These are phyloP conservation scores for Yponomeuta cagnagella DNA, from an alignment of 2,888 invertebrate genomes.

Conservation along the genomic window DNA sequence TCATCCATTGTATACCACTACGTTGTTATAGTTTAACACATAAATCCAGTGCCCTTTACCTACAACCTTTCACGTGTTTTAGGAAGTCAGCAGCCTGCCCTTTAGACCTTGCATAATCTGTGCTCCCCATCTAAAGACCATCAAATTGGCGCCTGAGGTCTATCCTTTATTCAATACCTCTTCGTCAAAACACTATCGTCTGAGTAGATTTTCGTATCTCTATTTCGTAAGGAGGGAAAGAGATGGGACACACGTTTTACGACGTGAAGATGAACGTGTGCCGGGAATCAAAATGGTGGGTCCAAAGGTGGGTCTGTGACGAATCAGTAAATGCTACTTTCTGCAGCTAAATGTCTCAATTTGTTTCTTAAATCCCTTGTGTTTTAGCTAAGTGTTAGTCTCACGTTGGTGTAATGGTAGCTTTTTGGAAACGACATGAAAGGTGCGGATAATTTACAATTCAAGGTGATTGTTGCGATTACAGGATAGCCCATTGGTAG, in stretches of 20 bases:
- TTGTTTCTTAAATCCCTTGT: conserved; percentile 21
- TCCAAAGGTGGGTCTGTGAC: conserved; percentile 26
- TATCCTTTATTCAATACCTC: not conserved
- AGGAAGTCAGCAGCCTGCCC: conserved; percentile 6
- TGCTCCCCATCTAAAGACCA: conserved; percentile 18
- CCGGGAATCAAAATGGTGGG: too few species aligned
- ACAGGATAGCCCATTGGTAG: too few species aligned
- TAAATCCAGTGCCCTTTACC: not conserved
- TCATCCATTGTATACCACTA: not conserved
- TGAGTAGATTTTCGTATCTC: not conserved
- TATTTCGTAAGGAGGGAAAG: not conserved
- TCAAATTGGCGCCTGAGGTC: conserved; percentile 15
- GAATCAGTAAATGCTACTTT: conserved; percentile 36
- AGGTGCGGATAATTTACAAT: too few species aligned
- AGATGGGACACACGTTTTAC: not conserved
- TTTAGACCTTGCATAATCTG: conserved; percentile 13
- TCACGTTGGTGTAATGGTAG: too few species aligned
- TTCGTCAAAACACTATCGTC: not conserved
- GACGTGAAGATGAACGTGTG: not conserved
- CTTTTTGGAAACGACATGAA: too few species aligned
- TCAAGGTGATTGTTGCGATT: too few species aligned
- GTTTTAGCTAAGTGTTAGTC: too few species aligned
- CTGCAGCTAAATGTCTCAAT: conserved; percentile 36
- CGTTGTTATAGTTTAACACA: not conserved
- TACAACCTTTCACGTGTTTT: conserved; percentile 4